Conservation (phyloP, 2,113 vertebrate genomes). For the Lophius piscatorius region DNA sequence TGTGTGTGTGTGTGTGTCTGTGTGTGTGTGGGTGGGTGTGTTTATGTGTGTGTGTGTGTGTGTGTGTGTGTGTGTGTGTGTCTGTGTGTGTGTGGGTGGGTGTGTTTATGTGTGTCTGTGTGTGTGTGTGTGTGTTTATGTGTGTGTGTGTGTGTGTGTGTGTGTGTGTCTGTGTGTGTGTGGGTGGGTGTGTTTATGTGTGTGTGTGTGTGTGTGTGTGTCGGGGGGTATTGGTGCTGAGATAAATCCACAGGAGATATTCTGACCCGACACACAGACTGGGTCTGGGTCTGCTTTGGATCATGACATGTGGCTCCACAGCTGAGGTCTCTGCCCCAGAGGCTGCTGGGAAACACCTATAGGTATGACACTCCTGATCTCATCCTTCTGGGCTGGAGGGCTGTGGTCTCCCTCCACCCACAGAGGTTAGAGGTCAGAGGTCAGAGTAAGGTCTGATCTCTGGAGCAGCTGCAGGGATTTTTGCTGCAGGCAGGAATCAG, state of each 20-base stretch:
- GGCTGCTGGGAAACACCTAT: constrained; percentile 16
- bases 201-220: too few species aligned
- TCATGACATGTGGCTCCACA: constrained; percentile 12
- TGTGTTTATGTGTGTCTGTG: too few species aligned
- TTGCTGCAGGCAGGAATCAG: background rate
- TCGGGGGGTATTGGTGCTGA: background rate
- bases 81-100: too few species aligned
- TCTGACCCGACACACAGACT: background rate
- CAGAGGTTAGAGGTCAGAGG: constrained; percentile 42
- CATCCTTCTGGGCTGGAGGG: background rate
- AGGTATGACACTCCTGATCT: constrained; percentile 1
- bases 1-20: too few species aligned
- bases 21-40: too few species aligned
- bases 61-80: too few species aligned
- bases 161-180: too few species aligned
- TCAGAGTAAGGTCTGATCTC: background rate
- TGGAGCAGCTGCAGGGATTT: background rate
- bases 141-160: too few species aligned
- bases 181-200: too few species aligned
- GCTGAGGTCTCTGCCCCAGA: constrained; percentile 8
- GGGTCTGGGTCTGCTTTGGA: constrained; percentile 3
- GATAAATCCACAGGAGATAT: background rate
- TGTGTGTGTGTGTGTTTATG: too few species aligned
- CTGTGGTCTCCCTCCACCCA: background rate
- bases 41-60: too few species aligned